Conservation (phyloP, 2,113 vertebrate genomes). For the Urocynchramus pylzowi region DNA sequence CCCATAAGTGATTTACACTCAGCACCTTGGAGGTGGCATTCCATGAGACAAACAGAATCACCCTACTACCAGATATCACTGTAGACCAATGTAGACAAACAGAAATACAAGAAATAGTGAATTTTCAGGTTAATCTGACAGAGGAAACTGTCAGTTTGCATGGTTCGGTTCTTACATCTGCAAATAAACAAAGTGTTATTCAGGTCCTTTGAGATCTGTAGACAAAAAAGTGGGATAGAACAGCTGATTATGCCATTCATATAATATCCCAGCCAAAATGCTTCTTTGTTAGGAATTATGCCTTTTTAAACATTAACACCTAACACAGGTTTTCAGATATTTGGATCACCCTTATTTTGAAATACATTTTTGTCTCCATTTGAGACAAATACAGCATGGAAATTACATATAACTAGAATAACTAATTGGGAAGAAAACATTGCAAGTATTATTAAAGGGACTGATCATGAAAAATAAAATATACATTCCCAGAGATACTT, state of each 20-base stretch:
- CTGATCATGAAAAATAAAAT: slow-evolving; percentile 1
- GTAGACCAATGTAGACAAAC: not conserved
- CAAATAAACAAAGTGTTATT: not conserved
- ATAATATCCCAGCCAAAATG: not conserved
- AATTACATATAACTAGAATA: slow-evolving; percentile 14
- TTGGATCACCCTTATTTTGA: slow-evolving; percentile 22
- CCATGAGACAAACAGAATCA: not conserved
- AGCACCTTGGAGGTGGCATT: not conserved
- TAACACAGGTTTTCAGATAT: slow-evolving; percentile 5
- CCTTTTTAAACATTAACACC: not conserved
- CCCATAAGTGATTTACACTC: not conserved
- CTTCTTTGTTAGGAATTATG: not conserved
- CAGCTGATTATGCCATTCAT: not conserved
- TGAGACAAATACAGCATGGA: not conserved
- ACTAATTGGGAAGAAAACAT: slow-evolving; percentile 17
- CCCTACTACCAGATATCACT: not conserved
- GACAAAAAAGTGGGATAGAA: not conserved
- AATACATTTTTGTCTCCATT: not conserved
- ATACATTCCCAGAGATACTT: not conserved
- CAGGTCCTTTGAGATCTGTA: not conserved
- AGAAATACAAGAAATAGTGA: not conserved
- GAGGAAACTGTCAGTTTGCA: not conserved
- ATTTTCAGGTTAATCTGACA: not conserved
- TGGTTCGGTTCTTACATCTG: not conserved
- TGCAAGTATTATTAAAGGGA: not conserved